phyloP scores from a whole-genome alignment of 2,888 invertebrate species.

The Pollenia amentaria region DNA sequence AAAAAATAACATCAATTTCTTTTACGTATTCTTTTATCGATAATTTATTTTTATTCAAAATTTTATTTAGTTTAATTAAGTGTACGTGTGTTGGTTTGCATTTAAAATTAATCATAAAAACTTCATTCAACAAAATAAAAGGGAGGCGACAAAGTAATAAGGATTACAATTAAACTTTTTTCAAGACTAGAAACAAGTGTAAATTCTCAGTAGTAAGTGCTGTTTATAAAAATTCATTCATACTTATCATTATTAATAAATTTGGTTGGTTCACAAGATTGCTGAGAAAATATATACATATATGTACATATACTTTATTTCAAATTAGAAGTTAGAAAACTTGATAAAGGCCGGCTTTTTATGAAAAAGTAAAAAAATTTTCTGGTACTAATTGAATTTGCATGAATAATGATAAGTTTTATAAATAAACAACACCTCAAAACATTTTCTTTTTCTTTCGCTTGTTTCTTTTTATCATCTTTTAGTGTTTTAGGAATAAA shows the following conservation, averaged over 20 bases:
- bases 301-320: not conserved
- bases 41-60: conserved; percentile 43
- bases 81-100: conserved; percentile 24
- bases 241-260: not conserved
- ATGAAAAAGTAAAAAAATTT: conserved; percentile 18
- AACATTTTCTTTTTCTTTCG: not conserved
- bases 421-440: conserved; percentile 1
- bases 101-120: conserved; percentile 30
- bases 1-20: not conserved
- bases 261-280: not conserved
- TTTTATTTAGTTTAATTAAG: conserved; percentile 39
- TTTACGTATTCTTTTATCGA: conserved; percentile 8
- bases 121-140: conserved; percentile 34
- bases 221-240: not conserved
- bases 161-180: conserved; percentile 5
- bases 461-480: not conserved
- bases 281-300: not conserved
- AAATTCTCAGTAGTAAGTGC: not conserved
- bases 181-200: not conserved
- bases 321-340: not conserved
- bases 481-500: not conserved
- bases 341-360: conserved; percentile 43
- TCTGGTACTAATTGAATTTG: not conserved
- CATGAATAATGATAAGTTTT: not conserved
- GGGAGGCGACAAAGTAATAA: conserved; percentile 21